These are phyloP conservation scores for Actinostola sp. DNA, from an alignment of 92 coral and sea anemone species.

Conservation along the genomic window DNA sequence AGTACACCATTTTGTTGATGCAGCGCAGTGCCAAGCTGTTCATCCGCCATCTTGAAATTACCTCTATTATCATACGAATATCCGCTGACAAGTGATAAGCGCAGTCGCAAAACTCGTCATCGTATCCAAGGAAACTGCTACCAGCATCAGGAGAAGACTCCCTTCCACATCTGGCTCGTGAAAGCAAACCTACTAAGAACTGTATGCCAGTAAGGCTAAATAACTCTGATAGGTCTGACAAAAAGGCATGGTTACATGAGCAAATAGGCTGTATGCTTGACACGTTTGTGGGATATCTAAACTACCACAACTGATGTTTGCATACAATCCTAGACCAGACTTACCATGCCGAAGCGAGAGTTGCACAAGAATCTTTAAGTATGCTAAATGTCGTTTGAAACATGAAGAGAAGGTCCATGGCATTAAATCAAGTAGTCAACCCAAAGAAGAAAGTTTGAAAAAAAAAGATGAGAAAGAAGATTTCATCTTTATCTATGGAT, in stretches of 20 bases:
- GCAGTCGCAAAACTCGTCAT: too few species aligned
- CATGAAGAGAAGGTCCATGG: slow-evolving; percentile 38
- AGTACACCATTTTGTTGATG: too few species aligned
- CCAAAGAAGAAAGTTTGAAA: neutral
- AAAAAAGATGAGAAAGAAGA: slow-evolving; percentile 9
- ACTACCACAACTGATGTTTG: slow-evolving; percentile 6
- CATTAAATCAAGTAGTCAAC: neutral
- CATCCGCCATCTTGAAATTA: too few species aligned
- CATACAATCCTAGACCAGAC: slow-evolving; percentile 3
- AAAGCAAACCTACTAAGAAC: too few species aligned
- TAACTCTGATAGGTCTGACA: too few species aligned
- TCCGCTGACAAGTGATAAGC: too few species aligned
- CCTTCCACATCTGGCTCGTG: too few species aligned
- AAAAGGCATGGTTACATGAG: neutral
- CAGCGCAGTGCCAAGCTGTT: too few species aligned
- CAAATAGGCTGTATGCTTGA: neutral
- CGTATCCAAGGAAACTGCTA: slow-evolving; percentile 48
- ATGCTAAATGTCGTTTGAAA: slow-evolving; percentile 39
- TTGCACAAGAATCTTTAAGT: slow-evolving; percentile 19
- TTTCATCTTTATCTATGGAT: slow-evolving; percentile 53
- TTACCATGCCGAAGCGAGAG: slow-evolving; percentile 21
- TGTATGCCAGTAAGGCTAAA: too few species aligned
- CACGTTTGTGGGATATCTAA: slow-evolving; percentile 2
- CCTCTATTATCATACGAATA: too few species aligned
- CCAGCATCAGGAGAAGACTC: slow-evolving; percentile 43